Base-by-base conservation (phyloP, 2,888 invertebrate genomes). In the Drosophila koepferae region DNA sequence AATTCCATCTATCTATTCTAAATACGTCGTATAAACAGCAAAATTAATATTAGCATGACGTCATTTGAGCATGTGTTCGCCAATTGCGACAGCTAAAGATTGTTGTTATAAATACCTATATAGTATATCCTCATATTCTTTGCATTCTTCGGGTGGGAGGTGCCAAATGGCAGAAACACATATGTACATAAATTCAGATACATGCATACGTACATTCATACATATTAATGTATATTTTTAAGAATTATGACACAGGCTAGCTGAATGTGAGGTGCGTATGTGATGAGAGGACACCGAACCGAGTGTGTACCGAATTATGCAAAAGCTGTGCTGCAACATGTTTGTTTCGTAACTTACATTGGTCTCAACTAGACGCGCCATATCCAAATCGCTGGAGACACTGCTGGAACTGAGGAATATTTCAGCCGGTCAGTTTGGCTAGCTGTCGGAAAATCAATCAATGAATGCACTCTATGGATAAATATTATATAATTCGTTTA, bases 341-440 rank as follows among this genome's bases (percentile, higher is more conserved):
- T 79, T 73, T 63, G 68, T 81, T 73, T 76, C 78, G 61, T 74
- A 87, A 86, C 85, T 86, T 81, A 86, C 85, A 69, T 83, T 88
- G 75, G 64, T 88, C 53, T 88, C 85, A 60, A 86, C 68, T 43
- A 83, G 44, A 58, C 85, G 85, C 54, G 85, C 85, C 85, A 86
- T 86, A 31, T 69, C 60, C 63, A 60, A 53, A 49, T 6, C 65
- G 38, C 65, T 73, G 66, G 72, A 67, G 64, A 20, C 10, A 44
- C 20, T 28, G 16, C 67, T 71, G 69, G 75, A 72, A 23, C 31
- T 46, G 28, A 41, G n/a, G 55, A 46, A 16, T 34, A 38, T 28
- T 6, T 28, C 28, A 28, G 46, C 64, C 34, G 48, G 18, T 40
- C 9, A 36, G 36, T 43, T 14, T 34, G 18, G 38, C 40, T 38